phyloP scores from a whole-genome alignment of 2,888 invertebrate genomes.

The Acronicta alni region DNA sequence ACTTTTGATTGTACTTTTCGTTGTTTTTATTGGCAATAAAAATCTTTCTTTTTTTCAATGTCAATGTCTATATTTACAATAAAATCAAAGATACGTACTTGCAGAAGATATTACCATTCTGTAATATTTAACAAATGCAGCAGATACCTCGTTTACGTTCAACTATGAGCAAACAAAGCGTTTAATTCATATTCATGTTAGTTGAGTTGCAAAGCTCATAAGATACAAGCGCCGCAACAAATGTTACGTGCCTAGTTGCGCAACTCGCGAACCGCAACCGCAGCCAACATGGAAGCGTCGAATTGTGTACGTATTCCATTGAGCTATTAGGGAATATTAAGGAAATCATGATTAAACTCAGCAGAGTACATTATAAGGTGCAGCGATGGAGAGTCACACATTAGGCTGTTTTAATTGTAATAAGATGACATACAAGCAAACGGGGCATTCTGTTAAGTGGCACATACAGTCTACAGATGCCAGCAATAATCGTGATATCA shows the following conservation, averaged over 20 bases:
- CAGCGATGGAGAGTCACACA: too few species aligned
- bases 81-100: too few species aligned
- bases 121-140: constrained; percentile 28
- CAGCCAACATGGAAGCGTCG: constrained; percentile 5
- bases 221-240: constrained; percentile 29
- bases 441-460: too few species aligned
- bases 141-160: background rate
- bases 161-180: constrained; percentile 20
- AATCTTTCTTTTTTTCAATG: too few species aligned
- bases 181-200: constrained; percentile 22
- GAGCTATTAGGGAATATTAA: background rate
- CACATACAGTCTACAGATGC: too few species aligned
- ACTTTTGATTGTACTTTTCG: too few species aligned
- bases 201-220: constrained; percentile 27
- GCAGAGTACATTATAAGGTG: too few species aligned
- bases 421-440: too few species aligned
- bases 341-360: background rate
- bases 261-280: constrained; percentile 22
- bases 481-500: too few species aligned
- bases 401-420: too few species aligned
- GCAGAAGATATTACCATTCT: background rate
- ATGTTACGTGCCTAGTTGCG: constrained; percentile 19
- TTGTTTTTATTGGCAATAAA: too few species aligned
- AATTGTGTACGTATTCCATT: constrained; percentile 8
- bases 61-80: too few species aligned